Base-by-base conservation (phyloP, 2,797 vertebrate genomes). In the Myioborus melanocephalus region DNA sequence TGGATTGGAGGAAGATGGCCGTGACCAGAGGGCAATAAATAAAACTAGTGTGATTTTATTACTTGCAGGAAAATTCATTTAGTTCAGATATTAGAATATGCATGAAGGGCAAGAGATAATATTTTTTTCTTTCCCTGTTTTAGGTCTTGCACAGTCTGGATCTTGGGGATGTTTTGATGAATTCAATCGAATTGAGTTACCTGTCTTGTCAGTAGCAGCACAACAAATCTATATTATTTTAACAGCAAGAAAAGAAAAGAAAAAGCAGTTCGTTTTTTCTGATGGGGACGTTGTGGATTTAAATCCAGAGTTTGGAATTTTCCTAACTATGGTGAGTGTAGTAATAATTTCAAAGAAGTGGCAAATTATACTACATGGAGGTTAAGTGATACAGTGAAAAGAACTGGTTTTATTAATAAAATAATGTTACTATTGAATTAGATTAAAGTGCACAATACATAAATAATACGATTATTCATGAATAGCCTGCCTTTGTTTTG, bases 261-360 rank as follows among this genome's bases (percentile, higher is more conserved):
- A 98, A 89, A 98, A 97, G 8, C 96, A 98, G 43, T 98, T 98
- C 86, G 97, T 98, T 95, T 98, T 98, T 96, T 98, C 97, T 65
- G 98, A 98, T 83, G 98, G 98, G 83, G 98, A 99, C 92, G 90
- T 89, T 91, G 98, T 99, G 69, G 95, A 98, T 94, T 97, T 99
- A 97, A 98, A 99, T 91, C 98, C 98, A 90, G 98, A 99, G 95
- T 99, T 99, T 96, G 98, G 98, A 84, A 98, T 99, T 92, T 99
- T 99, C 94, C 96, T 99, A 79, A 99, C 98, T 60, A 99, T 99
- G 98, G 98, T 98, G 96, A 98, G 68, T 91, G 28, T 75, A 84
- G 50, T 75, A 75, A 63, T 86, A 82, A 87, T 86, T 90, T 21
- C 22, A 64, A 63, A 78, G 21, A 70, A 66, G 18, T 88, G 53